Evolutionary conservation across 2,888 invertebrate genomes (phyloP).

Genomic region (Keiferia lycopersicella): DNA sequence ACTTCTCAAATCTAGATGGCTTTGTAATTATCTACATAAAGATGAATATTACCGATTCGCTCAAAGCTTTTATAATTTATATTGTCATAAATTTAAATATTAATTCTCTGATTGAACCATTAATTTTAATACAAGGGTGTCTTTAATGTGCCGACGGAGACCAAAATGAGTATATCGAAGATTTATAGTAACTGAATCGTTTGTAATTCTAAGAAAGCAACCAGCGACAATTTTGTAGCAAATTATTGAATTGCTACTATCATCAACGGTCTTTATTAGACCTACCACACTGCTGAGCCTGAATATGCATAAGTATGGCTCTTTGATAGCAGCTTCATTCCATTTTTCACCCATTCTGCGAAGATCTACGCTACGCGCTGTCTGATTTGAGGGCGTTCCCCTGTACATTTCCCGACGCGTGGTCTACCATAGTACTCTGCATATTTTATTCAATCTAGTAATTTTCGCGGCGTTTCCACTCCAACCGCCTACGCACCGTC

Average conservation of each 20-base stretch:
- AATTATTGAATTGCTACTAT: no score
- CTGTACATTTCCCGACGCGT: constrained; percentile 22
- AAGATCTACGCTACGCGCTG: no score
- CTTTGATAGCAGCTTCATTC: no score
- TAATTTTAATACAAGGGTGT: constrained; percentile 30
- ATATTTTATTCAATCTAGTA: constrained; percentile 22
- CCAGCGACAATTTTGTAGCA: constrained; percentile 16
- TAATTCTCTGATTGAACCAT: constrained; percentile 27
- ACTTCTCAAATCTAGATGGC: background rate
- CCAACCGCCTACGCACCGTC: constrained; percentile 1
- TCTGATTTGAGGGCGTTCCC: background rate
- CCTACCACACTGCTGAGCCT: no score
- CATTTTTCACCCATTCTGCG: no score
- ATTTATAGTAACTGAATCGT: constrained; percentile 24
- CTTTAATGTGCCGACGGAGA: constrained; percentile 29
- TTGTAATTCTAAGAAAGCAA: constrained; percentile 25
- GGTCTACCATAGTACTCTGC: constrained; percentile 19
- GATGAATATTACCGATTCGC: constrained; percentile 6
- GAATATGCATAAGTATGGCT: no score
- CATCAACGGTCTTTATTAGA: no score
- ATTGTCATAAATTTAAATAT: constrained; percentile 18
- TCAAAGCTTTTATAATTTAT: constrained; percentile 18
- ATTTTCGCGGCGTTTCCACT: constrained; percentile 3
- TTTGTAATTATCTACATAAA: background rate
- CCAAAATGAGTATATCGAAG: constrained; percentile 32